phyloP scores from a whole-genome alignment of 2,888 invertebrate species.

The Coleophora flavipennella region DNA sequence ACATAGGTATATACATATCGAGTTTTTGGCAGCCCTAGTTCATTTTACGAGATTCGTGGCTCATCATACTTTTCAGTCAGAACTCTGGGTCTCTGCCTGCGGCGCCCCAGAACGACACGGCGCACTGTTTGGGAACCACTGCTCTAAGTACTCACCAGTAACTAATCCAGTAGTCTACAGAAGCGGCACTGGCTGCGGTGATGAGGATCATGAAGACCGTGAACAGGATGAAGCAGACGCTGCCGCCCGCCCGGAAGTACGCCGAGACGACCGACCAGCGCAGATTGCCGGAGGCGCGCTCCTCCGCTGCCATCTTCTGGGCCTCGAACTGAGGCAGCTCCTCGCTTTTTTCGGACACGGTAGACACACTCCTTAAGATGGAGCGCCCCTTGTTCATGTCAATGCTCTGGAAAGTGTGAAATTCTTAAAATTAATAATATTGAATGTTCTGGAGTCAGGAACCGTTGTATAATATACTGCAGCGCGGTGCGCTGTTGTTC shows the following conservation, averaged over 20 bases:
- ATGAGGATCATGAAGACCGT: conserved; percentile 43
- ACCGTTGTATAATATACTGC: too few relatives aligned
- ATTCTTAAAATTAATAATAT: background rate
- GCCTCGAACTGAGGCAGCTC: conserved; percentile 44
- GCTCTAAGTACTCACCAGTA: conserved; percentile 74
- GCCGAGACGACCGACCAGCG: conserved; percentile 48
- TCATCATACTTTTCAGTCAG: too few relatives aligned
- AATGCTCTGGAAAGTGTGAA: conserved; percentile 19
- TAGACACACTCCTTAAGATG: conserved; percentile 2
- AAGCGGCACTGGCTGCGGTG: conserved; percentile 74
- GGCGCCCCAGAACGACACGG: too few relatives aligned
- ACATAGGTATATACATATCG: too few relatives aligned
- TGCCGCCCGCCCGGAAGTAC: conserved; percentile 55
- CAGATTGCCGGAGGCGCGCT: conserved; percentile 50
- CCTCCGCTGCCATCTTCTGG: conserved; percentile 51
- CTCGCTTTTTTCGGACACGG: conserved; percentile 23
- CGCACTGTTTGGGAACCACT: too few relatives aligned
- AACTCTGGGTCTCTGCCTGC: too few relatives aligned
- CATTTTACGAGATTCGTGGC: too few relatives aligned
- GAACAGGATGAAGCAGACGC: conserved; percentile 36
- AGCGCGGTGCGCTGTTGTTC: too few relatives aligned
- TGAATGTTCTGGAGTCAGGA: background rate
- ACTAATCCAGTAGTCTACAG: conserved; percentile 80
- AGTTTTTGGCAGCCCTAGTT: too few relatives aligned
- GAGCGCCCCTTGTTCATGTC: conserved; percentile 19